Evolutionary conservation across 2,888 invertebrate species (phyloP), one percentile per base, ranked within the genome.

Genomic region (Timema cristinae): DNA sequence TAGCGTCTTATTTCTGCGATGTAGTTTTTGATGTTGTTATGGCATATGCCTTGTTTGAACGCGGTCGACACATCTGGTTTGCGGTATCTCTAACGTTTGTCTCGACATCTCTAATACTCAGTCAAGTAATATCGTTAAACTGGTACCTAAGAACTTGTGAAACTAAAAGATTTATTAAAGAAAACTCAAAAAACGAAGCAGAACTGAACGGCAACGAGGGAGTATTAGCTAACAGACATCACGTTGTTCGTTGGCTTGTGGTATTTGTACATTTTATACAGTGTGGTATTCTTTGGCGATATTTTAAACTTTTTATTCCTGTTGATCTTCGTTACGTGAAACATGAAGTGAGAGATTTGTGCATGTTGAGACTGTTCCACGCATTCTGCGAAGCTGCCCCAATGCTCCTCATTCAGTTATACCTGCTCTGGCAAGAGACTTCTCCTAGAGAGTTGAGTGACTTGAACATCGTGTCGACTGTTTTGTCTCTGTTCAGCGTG

Each of bases 1-100:
- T 95, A 77, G 93, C 93, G 72, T 92, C 92, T 48, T 94, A 95
- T 82, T 95, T 95, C 83, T 94, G 94, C 85, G 94, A 94, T 85
- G 90, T 94, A 75, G 93, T 94, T 8, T 95, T 95, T 82, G 94
- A 95, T 82, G 87, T 94, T 74, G 90, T 94, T 72, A 90, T 93
- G 86, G 90, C 92, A 66, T 95, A 94, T 82, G 92, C 94, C 48
- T 85, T 95, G 50, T 90, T 91, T 76, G 89, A 90, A 80, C 84
- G 88, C 72, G 88, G 88, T 52, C 85, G 87, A 77, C 85, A 86
- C 74, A 84, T 87, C 75, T 88, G 90, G 78, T 91, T 90, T 78
- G 86, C 87, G 9, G 87, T 90, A 49, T 88, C 91, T 75, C 84
- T 93, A 76, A 86, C 88, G 67, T 87, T 93, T 74, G 89, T 94